Evolutionary conservation across 92 coral and sea anemone species (phyloP).

Genomic region (Parazoanthus swiftii): DNA sequence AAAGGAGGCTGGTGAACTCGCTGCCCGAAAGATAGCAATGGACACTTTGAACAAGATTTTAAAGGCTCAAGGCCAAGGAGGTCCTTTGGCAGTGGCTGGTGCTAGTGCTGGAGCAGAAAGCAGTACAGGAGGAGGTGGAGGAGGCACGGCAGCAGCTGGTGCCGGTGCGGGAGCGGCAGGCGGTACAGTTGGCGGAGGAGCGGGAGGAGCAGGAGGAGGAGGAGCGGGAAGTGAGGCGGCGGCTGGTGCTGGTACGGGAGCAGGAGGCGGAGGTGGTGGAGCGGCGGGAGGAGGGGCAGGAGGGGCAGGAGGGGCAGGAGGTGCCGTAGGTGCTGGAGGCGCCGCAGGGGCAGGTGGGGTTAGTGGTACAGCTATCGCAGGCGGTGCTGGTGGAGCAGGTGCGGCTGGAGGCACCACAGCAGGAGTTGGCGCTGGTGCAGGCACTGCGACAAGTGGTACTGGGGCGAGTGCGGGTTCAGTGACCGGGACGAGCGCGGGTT

Average conservation of each 20-base stretch:
- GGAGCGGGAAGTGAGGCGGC: background rate
- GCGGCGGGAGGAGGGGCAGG: conserved; percentile 8
- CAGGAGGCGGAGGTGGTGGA: background rate
- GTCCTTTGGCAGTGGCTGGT: background rate
- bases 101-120: background rate
- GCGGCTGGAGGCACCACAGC: background rate
- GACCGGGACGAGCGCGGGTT: background rate
- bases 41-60: conserved; percentile 12
- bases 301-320: background rate
- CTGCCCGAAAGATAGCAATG: conserved; percentile 33
- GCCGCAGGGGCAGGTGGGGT: conserved; percentile 13
- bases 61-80: background rate
- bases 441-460: background rate
- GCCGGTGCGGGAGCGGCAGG: conserved; percentile 25
- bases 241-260: background rate
- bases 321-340: background rate
- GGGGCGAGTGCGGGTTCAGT: background rate
- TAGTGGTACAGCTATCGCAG: conserved; percentile 3
- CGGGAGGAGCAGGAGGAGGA: background rate
- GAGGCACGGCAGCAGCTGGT: conserved; percentile 29
- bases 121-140: background rate
- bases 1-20: conserved; percentile 36
- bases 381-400: conserved; percentile 27
- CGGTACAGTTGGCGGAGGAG: background rate
- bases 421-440: background rate